These are phyloP conservation scores for Cyanoliseus patagonus DNA, from an alignment of 2,113 vertebrate genomes.

Conservation along the genomic window DNA sequence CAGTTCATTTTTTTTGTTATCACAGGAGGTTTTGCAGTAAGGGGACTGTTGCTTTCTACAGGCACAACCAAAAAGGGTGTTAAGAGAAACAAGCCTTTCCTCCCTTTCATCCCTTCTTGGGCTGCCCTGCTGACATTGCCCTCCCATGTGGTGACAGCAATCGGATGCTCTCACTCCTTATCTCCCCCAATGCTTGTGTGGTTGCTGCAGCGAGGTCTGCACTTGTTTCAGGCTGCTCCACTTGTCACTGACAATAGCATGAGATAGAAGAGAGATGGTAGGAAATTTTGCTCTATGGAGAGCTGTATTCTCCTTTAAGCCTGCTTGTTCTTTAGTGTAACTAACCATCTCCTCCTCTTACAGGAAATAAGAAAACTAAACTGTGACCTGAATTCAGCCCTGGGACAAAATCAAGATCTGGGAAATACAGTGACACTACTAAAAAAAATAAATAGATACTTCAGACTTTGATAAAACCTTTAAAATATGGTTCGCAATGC, in stretches of 20 bases:
- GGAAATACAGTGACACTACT: not conserved
- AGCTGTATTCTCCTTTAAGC: not conserved
- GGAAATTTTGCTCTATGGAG: not conserved
- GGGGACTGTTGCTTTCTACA: not conserved
- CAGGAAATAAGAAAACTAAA: not conserved
- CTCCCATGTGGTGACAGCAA: not conserved
- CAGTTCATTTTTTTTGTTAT: not conserved
- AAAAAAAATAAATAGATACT: not conserved
- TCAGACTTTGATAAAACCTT: not conserved
- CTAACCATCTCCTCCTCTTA: not conserved
- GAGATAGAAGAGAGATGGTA: not conserved
- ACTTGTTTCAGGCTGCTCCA: not conserved
- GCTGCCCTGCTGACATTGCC: not conserved
- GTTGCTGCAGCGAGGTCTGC: rapidly evolving
- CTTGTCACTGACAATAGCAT: not conserved
- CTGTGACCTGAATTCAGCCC: not conserved
- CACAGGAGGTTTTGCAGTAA: not conserved
- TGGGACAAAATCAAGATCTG: not conserved
- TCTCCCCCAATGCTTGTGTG: not conserved
- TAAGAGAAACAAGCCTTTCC: not conserved
- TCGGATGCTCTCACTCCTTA: not conserved
- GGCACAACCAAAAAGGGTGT: not conserved
- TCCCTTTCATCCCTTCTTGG: not conserved
- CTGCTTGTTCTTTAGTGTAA: not conserved
- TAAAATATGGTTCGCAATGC: not conserved